Evolutionary conservation across 2,888 invertebrate genomes (phyloP).

Genomic region (Linnaemya tessellans): DNA sequence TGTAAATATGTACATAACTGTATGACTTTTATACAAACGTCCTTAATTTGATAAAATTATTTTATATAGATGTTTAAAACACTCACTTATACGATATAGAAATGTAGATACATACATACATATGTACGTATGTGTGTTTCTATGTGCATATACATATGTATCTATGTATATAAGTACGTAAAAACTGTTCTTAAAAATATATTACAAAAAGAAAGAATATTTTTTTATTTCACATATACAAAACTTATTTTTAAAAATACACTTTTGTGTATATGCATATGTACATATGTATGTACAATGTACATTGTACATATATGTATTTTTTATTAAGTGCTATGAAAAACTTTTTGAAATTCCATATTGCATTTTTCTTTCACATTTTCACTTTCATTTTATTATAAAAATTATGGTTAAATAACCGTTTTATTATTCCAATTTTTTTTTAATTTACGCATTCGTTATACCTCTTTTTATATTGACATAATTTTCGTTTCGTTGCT

Average conservation of each 20-base stretch:
- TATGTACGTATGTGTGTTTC: constrained; percentile 21
- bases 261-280: not conserved
- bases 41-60: too few species aligned
- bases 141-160: constrained; percentile 8
- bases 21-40: too few species aligned
- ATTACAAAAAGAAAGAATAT: not conserved
- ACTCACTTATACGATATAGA: not conserved
- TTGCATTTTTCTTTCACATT: constrained; percentile 33
- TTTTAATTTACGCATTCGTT: constrained; percentile 43
- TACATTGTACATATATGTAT: constrained; percentile 24
- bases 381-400: constrained; percentile 73
- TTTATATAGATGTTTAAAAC: too few species aligned
- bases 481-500: constrained; percentile 68
- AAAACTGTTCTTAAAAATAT: not conserved
- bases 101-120: constrained; percentile 11
- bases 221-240: constrained; percentile 19
- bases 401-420: constrained; percentile 47
- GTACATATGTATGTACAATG: constrained; percentile 39
- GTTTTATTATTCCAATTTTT: constrained; percentile 43
- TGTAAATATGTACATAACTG: not conserved
- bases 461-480: constrained; percentile 63
- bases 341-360: not conserved
- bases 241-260: constrained; percentile 22
- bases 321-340: not conserved
- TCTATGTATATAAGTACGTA: constrained; percentile 6